These are phyloP conservation scores for Myxocyprinus asiaticus DNA, from an alignment of 2,113 vertebrate genomes.

Conservation along the genomic window DNA sequence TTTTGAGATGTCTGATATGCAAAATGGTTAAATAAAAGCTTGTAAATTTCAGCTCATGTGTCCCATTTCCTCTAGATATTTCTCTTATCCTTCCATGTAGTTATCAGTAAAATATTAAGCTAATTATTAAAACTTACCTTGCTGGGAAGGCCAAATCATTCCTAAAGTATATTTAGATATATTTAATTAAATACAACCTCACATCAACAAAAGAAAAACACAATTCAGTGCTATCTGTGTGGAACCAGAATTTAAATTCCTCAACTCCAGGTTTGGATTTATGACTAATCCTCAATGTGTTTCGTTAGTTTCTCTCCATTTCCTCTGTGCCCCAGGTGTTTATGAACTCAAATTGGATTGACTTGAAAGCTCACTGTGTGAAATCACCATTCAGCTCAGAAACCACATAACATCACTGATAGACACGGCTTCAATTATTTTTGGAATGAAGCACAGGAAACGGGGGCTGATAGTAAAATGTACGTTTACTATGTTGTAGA, in stretches of 20 bases:
- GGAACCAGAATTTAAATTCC: too few relatives aligned
- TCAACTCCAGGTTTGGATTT: too few relatives aligned
- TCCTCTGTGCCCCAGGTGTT: constrained; percentile 58
- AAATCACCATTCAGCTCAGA: constrained; percentile 54
- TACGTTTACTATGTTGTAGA: not conserved
- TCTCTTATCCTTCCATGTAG: not conserved
- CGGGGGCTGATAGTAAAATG: constrained; percentile 19
- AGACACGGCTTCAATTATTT: constrained; percentile 17
- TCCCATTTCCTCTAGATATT: not conserved
- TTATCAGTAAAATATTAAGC: not conserved
- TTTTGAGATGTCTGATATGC: not conserved
- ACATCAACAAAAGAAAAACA: not conserved
- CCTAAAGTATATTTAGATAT: not conserved
- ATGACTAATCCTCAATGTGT: not conserved
- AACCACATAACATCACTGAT: constrained; percentile 52
- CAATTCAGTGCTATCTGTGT: too few relatives aligned
- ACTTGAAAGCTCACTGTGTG: constrained; percentile 59
- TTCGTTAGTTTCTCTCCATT: constrained; percentile 46
- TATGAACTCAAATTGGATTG: constrained; percentile 59
- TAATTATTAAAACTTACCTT: not conserved
- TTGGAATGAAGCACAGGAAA: constrained; percentile 28
- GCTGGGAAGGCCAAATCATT: not conserved
- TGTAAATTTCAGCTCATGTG: not conserved
- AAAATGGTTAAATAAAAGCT: constrained; percentile 3
- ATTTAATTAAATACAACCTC: not conserved